A percentile compares a stretch with the other conserved stretches of the same genome.
These are phyloP conservation scores for Leucophora obtusa DNA, from an alignment of 2,888 invertebrate genomes.

Conservation along the genomic window DNA sequence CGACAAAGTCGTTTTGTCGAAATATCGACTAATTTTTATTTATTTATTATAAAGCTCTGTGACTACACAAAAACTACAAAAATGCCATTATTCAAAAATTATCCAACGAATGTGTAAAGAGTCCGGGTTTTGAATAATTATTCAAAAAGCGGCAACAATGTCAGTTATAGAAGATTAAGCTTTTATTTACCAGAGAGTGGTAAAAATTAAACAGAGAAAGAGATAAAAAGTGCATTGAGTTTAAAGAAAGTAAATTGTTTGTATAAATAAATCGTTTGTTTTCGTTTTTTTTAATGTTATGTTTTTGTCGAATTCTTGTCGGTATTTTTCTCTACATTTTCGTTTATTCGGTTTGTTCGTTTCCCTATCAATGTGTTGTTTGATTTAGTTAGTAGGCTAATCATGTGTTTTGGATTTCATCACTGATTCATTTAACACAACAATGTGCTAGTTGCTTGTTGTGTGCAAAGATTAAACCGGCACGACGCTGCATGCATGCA, in stretches of 20 bases:
- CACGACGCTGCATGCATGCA: constrained; percentile 43
- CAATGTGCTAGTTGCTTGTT: constrained; percentile 58
- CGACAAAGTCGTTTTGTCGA: too few species aligned
- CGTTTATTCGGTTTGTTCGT: constrained; percentile 1
- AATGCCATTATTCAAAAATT: too few species aligned
- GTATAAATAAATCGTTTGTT: constrained; percentile 18
- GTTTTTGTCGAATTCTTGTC: constrained; percentile 21
- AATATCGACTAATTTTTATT: too few species aligned
- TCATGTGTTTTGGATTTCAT: constrained; percentile 76
- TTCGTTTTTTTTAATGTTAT: constrained; percentile 22
- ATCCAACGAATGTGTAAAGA: too few species aligned
- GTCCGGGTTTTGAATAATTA: too few species aligned
- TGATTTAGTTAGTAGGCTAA: constrained; percentile 74
- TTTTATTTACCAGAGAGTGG: constrained; percentile 26
- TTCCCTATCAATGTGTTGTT: constrained; percentile 43
- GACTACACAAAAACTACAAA: too few species aligned
- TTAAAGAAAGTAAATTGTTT: neutral
- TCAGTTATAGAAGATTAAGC: constrained; percentile 34
- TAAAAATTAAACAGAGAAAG: constrained; percentile 10
- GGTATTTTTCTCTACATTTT: constrained; percentile 14
- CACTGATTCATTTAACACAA: constrained; percentile 73
- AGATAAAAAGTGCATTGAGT: constrained; percentile 3
- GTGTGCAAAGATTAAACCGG: constrained; percentile 49
- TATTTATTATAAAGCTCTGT: too few species aligned
- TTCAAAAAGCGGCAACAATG: too few species aligned